Percentiles rank a stretch among this genome's conserved stretches.
Conservation (phyloP, 1,140 invertebrate genomes). For the Penaeus chinensis region DNA sequence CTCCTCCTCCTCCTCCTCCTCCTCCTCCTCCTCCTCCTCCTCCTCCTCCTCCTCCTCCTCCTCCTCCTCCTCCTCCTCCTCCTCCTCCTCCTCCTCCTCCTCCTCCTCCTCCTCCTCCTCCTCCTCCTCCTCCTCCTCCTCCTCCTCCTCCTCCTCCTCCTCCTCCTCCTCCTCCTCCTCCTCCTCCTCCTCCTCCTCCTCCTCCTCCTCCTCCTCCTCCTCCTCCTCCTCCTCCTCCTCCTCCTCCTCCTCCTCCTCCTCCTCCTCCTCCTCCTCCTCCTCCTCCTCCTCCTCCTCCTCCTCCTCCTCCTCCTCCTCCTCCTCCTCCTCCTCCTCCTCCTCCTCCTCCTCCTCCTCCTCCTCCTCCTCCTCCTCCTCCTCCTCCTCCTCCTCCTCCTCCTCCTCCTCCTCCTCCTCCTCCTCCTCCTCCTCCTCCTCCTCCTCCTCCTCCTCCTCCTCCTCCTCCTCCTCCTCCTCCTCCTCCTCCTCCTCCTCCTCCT, state of each 20-base stretch:
- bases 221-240: neutral
- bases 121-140: neutral
- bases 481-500: constrained; percentile 8
- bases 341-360: neutral
- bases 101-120: neutral
- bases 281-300: neutral
- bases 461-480: neutral
- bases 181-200: neutral
- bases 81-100: neutral
- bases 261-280: neutral
- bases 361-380: neutral
- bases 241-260: neutral
- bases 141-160: neutral
- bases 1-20: neutral
- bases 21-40: neutral
- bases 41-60: neutral
- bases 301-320: constrained; percentile 29
- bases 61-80: neutral
- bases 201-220: neutral
- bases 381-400: neutral
- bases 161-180: neutral
- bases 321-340: neutral
- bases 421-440: neutral
- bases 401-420: neutral
- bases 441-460: neutral